These are phyloP conservation scores for Xanthia icteritia DNA, from an alignment of 2,888 invertebrate species.

Conservation along the genomic window DNA sequence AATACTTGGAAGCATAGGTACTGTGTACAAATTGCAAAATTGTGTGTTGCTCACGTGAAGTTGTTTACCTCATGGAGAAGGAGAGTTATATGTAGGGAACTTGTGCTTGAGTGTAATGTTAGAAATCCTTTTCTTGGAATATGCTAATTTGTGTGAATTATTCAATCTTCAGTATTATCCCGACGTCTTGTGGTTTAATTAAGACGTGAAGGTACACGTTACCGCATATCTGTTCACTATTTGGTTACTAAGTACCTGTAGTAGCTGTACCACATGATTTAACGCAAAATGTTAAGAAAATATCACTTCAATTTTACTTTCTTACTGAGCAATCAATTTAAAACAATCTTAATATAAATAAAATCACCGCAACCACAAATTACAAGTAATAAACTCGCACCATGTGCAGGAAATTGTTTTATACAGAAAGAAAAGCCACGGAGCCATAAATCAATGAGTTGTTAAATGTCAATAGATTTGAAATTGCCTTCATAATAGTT, in stretches of 20 bases:
- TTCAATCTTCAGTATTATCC: conserved; percentile 8
- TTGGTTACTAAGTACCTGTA: background rate
- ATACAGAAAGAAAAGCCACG: conserved; percentile 36
- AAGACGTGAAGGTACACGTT: conserved; percentile 4
- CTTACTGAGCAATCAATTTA: conserved; percentile 6
- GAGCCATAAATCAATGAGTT: conserved; percentile 40
- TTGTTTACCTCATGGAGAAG: conserved; percentile 19
- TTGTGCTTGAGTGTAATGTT: background rate
- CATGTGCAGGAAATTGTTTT: conserved; percentile 38
- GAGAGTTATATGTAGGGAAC: conserved; percentile 16
- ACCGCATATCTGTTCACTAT: conserved; percentile 1
- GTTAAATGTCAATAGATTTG: conserved; percentile 63
- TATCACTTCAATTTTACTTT: background rate
- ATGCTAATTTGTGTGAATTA: conserved; percentile 9
- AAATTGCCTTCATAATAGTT: conserved; percentile 65
- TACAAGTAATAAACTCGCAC: conserved; percentile 29
- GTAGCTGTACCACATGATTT: background rate
- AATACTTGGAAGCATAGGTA: conserved; percentile 50
- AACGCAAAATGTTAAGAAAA: background rate
- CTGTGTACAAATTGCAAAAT: conserved; percentile 54
- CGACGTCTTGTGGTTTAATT: conserved; percentile 14
- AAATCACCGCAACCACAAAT: conserved; percentile 45
- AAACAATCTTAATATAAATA: background rate
- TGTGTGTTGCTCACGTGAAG: conserved; percentile 40
- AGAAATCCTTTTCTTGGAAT: conserved; percentile 1